A percentile compares a stretch with the other conserved stretches of the same genome.
Evolutionary conservation across 2,888 invertebrate genomes (phyloP).

Genomic region (Caenorhabditis macrosperma): DNA sequence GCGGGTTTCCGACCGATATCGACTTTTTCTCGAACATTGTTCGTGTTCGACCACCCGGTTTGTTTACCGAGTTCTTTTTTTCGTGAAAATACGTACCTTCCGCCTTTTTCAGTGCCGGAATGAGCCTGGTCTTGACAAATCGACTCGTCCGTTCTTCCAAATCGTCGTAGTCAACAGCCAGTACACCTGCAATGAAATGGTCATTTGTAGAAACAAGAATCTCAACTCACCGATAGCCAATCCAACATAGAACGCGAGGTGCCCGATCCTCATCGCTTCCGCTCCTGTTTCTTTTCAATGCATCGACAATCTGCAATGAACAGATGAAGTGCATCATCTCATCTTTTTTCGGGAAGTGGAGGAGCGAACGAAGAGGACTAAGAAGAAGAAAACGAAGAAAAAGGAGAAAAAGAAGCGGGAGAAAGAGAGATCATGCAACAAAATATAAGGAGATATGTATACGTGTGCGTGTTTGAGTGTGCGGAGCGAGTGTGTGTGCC

Average conservation of each 20-base stretch:
- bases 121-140: constrained; percentile 7
- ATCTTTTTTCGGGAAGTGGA: too few relatives aligned
- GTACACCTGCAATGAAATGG: constrained; percentile 7
- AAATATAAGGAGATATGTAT: constrained; percentile 53
- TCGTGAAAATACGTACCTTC: constrained; percentile 7
- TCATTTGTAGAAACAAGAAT: not conserved
- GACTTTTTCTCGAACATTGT: not conserved
- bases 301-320: constrained; percentile 28
- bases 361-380: not conserved
- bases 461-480: constrained; percentile 40
- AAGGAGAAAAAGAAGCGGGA: constrained; percentile 19
- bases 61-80: constrained; percentile 4
- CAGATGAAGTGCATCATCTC: constrained; percentile 8
- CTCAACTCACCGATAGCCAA: constrained; percentile 5
- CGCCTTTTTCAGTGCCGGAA: constrained; percentile 6
- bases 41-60: constrained; percentile 15
- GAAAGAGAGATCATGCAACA: constrained; percentile 35
- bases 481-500: constrained; percentile 37
- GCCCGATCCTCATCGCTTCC: constrained; percentile 33
- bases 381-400: not conserved
- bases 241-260: constrained; percentile 15
- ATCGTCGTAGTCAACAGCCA: not conserved
- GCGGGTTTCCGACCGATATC: not conserved
- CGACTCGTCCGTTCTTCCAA: not conserved
- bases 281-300: constrained; percentile 4